Conservation (phyloP, 2,113 vertebrate species). For the Anolis sagrei region DNA sequence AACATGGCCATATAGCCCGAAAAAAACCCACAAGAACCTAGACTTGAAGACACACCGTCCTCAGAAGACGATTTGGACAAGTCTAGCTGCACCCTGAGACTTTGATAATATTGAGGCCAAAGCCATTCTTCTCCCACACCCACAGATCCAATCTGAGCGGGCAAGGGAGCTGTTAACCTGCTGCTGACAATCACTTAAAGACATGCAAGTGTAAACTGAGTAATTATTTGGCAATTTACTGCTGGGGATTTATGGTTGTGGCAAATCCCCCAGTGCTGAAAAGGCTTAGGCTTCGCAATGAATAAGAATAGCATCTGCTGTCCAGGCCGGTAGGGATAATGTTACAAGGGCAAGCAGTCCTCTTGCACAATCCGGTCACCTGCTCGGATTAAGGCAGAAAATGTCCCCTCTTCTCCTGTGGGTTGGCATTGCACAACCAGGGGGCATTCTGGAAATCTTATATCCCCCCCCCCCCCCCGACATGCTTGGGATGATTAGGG, state of each 20-base stretch:
- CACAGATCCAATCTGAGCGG: neutral
- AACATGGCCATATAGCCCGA: too few species aligned
- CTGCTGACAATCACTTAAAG: neutral
- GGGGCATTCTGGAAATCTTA: accelerated
- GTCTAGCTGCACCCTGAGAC: neutral
- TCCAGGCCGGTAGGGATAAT: neutral
- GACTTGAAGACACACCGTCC: neutral
- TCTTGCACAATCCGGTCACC: slow-evolving; percentile 13
- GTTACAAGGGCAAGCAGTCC: neutral
- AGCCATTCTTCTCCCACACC: neutral
- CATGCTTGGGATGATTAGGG: neutral
- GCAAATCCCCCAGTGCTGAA: neutral
- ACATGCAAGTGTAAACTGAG: neutral
- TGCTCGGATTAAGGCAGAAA: slow-evolving; percentile 15
- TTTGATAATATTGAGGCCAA: neutral
- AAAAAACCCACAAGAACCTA: too few species aligned
- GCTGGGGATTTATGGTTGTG: neutral
- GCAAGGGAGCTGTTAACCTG: neutral
- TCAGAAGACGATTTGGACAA: neutral
- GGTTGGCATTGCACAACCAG: neutral
- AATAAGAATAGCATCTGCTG: slow-evolving; percentile 26
- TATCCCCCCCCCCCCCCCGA: neutral
- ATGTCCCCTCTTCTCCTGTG: accelerated
- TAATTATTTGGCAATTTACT: neutral
- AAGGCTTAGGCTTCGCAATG: neutral